Evolutionary conservation across 1,140 invertebrate genomes (phyloP).

Genomic region (Homarus americanus): DNA sequence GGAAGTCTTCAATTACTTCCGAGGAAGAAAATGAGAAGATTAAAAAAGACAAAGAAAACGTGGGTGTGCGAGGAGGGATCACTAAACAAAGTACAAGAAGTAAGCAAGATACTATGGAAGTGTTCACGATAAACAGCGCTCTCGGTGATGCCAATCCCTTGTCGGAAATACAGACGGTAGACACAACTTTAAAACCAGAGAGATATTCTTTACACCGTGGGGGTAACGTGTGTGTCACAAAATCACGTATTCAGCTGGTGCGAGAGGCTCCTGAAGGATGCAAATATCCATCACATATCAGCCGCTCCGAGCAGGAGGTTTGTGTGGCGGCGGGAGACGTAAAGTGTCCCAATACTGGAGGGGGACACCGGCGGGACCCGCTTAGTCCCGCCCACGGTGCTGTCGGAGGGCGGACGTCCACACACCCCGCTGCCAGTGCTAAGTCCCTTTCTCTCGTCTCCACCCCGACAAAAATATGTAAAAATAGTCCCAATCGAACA

Average conservation of each 20-base stretch:
- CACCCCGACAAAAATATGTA: background rate
- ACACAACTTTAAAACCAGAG: background rate
- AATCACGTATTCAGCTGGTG: constrained; percentile 31
- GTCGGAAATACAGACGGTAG: constrained; percentile 20
- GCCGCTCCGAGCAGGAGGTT: constrained; percentile 18
- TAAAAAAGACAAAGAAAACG: background rate
- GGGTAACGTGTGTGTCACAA: background rate
- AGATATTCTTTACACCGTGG: constrained; percentile 11
- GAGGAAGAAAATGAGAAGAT: constrained; percentile 19
- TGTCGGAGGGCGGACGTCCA: constrained; percentile 24
- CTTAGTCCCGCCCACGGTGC: constrained; percentile 31
- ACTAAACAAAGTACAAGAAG: background rate
- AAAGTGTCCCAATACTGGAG: background rate
- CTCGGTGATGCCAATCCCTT: background rate
- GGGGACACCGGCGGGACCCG: background rate
- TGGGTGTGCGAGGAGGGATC: background rate
- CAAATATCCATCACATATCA: background rate
- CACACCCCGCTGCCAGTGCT: constrained; percentile 4
- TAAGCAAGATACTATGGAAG: background rate
- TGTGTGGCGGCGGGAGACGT: constrained; percentile 1
- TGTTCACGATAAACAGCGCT: background rate
- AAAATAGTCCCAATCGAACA: background rate
- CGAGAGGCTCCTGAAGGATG: constrained; percentile 24
- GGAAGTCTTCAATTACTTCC: background rate
- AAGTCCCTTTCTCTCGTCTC: background rate